These are phyloP conservation scores for Tenthredo amoena DNA, from an alignment of 2,888 invertebrate species.

Conservation along the genomic window DNA sequence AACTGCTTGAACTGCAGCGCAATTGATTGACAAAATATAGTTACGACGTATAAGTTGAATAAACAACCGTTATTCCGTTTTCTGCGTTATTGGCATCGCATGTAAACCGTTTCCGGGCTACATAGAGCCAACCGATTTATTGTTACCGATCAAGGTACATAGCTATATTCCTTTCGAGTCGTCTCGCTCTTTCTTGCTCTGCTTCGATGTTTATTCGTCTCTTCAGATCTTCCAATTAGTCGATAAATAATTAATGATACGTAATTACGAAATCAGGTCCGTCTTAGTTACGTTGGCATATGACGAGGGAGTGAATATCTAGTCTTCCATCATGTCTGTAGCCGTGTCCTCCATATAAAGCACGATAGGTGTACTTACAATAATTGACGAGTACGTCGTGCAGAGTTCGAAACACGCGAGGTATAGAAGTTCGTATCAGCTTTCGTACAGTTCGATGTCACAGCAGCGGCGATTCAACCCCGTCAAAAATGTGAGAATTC, in stretches of 20 bases:
- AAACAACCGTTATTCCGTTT: background rate
- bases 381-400: conserved; percentile 73
- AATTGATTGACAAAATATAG: background rate
- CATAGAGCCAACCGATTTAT: background rate
- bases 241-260: conserved; percentile 4
- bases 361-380: conserved; percentile 71
- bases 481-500: background rate
- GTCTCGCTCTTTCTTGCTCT: background rate
- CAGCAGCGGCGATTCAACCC: conserved; percentile 12
- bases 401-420: conserved; percentile 68
- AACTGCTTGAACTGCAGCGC: background rate
- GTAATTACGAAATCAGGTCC: conserved; percentile 29
- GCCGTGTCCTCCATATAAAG: conserved; percentile 64
- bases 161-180: background rate
- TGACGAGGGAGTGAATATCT: conserved; percentile 56
- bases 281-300: conserved; percentile 18
- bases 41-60: background rate
- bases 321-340: conserved; percentile 61
- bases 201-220: background rate
- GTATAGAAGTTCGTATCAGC: conserved; percentile 21
- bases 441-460: conserved; percentile 46
- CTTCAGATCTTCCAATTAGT: background rate
- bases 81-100: background rate
- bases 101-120: background rate
- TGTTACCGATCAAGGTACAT: background rate